phyloP scores from a whole-genome alignment of 2,888 invertebrate genomes.

The Pediacus dermestoides region DNA sequence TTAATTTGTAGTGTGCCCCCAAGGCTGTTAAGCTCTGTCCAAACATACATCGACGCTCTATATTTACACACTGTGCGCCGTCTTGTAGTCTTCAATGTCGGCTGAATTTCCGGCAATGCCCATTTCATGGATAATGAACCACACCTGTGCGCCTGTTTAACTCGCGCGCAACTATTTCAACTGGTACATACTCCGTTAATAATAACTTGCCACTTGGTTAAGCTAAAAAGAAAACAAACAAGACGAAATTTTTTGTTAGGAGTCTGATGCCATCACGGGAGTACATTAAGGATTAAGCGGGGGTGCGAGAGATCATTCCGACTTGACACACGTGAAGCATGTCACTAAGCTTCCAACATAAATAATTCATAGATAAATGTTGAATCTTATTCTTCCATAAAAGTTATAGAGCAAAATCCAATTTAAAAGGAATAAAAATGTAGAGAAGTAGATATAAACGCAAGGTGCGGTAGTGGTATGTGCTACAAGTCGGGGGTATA shows the following conservation, averaged over 20 bases:
- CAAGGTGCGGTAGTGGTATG: conserved; percentile 15
- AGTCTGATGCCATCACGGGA: too few relatives aligned
- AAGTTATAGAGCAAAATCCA: conserved; percentile 27
- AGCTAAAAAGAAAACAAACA: too few relatives aligned
- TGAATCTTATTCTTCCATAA: conserved; percentile 24
- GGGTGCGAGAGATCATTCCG: too few relatives aligned
- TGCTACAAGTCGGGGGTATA: conserved; percentile 29
- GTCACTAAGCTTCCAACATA: conserved; percentile 17
- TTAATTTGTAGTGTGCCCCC: conserved; percentile 16
- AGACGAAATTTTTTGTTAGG: too few relatives aligned
- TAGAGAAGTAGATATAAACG: conserved; percentile 14
- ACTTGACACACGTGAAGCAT: conserved; percentile 11
- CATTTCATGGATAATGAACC: conserved; percentile 12
- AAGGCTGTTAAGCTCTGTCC: conserved; percentile 14
- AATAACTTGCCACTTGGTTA: conserved; percentile 9
- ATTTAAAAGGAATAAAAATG: conserved; percentile 23
- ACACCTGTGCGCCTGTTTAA: conserved; percentile 14
- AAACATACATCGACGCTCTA: conserved; percentile 17
- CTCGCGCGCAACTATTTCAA: conserved; percentile 8
- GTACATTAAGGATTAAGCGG: too few relatives aligned
- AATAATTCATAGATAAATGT: conserved; percentile 30
- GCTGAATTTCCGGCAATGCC: conserved; percentile 8
- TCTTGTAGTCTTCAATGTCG: conserved; percentile 6
- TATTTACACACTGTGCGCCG: conserved; percentile 15
- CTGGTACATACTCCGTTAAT: conserved; percentile 4